Evolutionary conservation across 2,888 invertebrate species (phyloP), one percentile per base, ranked within the genome.

Genomic region (Callyntrura guangdongensis): DNA sequence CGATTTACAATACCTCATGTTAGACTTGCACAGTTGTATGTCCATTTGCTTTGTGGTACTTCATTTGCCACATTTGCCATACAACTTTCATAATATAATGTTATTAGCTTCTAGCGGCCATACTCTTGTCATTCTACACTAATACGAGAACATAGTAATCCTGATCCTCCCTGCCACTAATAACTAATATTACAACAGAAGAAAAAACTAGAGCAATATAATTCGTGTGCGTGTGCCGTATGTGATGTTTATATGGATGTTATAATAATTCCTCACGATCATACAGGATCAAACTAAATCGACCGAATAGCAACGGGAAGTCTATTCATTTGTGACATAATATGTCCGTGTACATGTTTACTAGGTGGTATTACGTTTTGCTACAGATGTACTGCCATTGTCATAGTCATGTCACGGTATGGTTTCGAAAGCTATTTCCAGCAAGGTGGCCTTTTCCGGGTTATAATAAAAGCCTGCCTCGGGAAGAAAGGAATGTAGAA

Each of bases 191-290:
- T 25, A 64, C 17, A 64, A 25, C 25, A 64, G 27, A 27, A 5
- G 49, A 14, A n/a, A 36, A 74, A 74, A 74, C 49, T 74, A 12
- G 74, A 74, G 49, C 74, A 74, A 27, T 74, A 61, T 53, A 74
- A 49, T 47, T 74, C 74, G 17, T 20, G 17, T 49, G 67, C 12
- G 64, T 64, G 6, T 64, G 64, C 11, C 53, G 1, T 64, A 59
- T 17, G 64, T n/a, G 27, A 69, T 27, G 67, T 45, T 47, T 47
- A 74, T 74, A 49, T 49, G 12, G 22, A 12, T 17, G n/a, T 12
- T 74, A 22, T 74, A 74, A 22, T 74, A 74, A 49, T 72, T 72
- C 69, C 9, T 49, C 11, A 74, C 22, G 14, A 74, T 27, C 17
- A 27, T 27, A 72, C 17, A 72, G 45, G 69, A 72, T 72, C 8